phyloP scores from a whole-genome alignment of 2,113 vertebrate species.

The Crypturellus undulatus region DNA sequence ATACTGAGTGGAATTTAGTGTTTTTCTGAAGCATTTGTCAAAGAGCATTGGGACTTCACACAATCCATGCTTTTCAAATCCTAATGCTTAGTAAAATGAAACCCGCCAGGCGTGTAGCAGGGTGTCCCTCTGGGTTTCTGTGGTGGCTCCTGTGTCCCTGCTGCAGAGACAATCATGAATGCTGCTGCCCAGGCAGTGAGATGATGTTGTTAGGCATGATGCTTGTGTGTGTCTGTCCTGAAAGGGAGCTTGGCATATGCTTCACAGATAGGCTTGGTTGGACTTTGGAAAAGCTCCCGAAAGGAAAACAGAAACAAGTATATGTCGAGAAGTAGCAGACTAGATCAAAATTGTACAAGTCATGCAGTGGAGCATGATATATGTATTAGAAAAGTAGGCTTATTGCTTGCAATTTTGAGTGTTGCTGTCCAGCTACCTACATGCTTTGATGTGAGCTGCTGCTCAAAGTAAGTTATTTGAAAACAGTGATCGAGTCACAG shows the following conservation, averaged over 20 bases:
- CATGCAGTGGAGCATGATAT: neutral
- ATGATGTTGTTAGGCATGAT: neutral
- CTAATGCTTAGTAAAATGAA: neutral
- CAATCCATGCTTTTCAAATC: neutral
- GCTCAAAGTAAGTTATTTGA: neutral
- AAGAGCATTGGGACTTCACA: neutral
- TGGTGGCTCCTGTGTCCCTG: neutral
- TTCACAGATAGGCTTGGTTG: neutral
- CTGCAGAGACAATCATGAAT: neutral
- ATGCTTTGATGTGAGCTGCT: neutral
- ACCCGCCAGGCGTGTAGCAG: neutral
- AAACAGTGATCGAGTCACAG: neutral
- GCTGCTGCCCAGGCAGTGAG: neutral
- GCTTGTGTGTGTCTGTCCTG: neutral
- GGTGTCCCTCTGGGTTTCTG: neutral
- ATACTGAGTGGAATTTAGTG: neutral
- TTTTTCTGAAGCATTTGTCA: neutral
- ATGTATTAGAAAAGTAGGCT: neutral
- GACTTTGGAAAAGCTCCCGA: neutral
- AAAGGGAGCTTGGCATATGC: neutral
- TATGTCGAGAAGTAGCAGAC: neutral
- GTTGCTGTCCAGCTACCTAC: neutral
- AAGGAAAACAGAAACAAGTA: neutral
- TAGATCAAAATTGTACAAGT: neutral
- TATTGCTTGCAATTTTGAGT: neutral